Evolutionary conservation across 2,113 vertebrate species (phyloP), one percentile per base, ranked within the genome.

Genomic region (Aythya baeri): DNA sequence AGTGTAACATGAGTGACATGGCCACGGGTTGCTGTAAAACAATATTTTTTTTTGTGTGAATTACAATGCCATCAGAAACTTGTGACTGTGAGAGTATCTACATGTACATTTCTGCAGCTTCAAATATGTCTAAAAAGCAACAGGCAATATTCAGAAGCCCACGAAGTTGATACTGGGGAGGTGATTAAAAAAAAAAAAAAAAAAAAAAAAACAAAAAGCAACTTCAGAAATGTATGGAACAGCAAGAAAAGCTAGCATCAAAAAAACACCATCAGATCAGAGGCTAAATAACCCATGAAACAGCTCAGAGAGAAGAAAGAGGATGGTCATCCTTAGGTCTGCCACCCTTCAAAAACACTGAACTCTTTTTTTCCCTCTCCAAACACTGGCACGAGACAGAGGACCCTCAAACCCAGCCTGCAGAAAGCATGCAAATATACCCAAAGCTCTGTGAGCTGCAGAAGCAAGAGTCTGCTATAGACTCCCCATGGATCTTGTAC

Each of bases 21-120:
- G 63, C 7, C 49, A 73, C 0, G 0, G 11, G 7, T 3, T 59
- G 5, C 63, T 62, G 5, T 52, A 75, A 5, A 61, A 13, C 32
- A 46, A 41, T 41, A 41, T 13, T 41, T 41, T 41, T 83, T 80
- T 58, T 58, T 66, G 7, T 38, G 17, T 55, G 46, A 89, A 75
- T 44, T 61, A 43, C n/a, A 77, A 21, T 4, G 78, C 3, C 23
- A 31, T 23, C 23, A 83, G 78, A 84, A 87, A 14, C 4, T 31
- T 25, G 11, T 14, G 17, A 52, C 7, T 57, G 3, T 43, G 22
- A 57, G 32, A 59, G 44, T 49, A 81, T 11, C 31, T 75, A 27
- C 26, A 81, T 11, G 27, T 75, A 27, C 26, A 16, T 41, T 32
- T 66, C 25, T 46, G 36, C 49, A n/a, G 38, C 14, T 54, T 83